A percentile compares a stretch with the other conserved stretches of the same genome.
phyloP scores from a whole-genome alignment of 2,113 vertebrate genomes.

The Melanotaenia duboulayi region DNA sequence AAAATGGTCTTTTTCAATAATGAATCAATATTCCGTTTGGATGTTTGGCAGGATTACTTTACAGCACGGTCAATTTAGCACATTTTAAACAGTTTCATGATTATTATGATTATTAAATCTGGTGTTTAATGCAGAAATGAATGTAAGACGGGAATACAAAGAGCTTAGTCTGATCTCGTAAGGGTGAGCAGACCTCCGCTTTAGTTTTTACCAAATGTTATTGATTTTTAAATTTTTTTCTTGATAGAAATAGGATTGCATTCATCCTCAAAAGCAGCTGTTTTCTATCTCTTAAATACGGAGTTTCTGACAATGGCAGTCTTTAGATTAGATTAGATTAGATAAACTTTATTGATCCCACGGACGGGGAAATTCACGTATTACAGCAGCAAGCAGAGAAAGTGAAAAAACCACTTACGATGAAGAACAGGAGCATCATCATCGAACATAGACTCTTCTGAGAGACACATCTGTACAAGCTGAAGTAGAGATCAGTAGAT shows the following conservation, averaged over 20 bases:
- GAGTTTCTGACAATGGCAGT: too few species aligned
- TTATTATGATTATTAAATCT: constrained; percentile 3
- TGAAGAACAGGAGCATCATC: too few species aligned
- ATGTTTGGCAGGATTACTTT: constrained; percentile 8
- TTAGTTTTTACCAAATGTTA: neutral
- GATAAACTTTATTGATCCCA: too few species aligned
- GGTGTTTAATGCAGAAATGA: constrained; percentile 27
- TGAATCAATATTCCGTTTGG: neutral
- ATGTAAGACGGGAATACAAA: neutral
- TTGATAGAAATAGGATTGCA: neutral
- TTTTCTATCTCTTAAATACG: too few species aligned
- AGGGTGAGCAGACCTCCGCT: neutral
- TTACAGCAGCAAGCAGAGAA: too few species aligned
- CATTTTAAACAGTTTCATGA: neutral
- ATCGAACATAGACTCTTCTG: too few species aligned
- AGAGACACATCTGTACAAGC: too few species aligned
- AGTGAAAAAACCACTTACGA: too few species aligned
- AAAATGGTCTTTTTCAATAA: neutral
- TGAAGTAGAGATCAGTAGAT: too few species aligned
- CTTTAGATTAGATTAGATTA: too few species aligned
- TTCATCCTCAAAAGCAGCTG: neutral
- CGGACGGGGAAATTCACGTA: too few species aligned
- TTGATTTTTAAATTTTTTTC: neutral
- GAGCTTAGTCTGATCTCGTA: neutral
- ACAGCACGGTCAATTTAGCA: constrained; percentile 9